These are phyloP conservation scores for Lycaena phlaeas DNA, from an alignment of 2,888 invertebrate species.

Conservation along the genomic window DNA sequence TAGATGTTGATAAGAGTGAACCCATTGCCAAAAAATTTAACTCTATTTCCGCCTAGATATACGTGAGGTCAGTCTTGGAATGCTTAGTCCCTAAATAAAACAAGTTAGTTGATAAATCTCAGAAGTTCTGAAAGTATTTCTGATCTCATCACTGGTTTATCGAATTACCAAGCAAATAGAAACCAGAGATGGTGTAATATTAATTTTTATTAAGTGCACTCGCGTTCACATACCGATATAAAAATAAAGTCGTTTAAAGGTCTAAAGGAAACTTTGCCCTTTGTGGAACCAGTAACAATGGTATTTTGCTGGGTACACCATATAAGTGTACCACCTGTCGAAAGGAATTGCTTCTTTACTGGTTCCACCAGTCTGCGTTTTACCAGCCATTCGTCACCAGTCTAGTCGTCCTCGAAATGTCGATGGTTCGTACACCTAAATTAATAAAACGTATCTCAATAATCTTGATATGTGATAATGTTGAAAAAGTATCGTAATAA, in stretches of 20 bases:
- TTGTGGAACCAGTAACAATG: slow-evolving; percentile 1
- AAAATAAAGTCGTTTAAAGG: not conserved
- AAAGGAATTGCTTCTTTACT: slow-evolving; percentile 16
- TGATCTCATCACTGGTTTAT: no score
- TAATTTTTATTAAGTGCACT: no score
- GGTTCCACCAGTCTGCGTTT: slow-evolving; percentile 18
- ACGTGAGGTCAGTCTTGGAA: slow-evolving; percentile 29
- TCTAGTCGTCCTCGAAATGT: no score
- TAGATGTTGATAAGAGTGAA: slow-evolving; percentile 55
- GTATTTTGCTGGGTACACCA: slow-evolving; percentile 13
- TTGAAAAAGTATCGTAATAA: no score
- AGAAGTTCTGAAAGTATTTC: no score
- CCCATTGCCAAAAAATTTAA: slow-evolving; percentile 49
- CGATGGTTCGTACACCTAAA: no score
- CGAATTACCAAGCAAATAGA: not conserved
- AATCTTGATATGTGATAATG: no score
- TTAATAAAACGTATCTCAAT: no score
- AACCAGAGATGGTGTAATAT: not conserved
- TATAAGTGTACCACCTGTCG: slow-evolving; percentile 18
- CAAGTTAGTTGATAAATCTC: no score
- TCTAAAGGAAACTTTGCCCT: not conserved
- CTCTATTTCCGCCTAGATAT: slow-evolving; percentile 48
- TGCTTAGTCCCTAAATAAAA: slow-evolving; percentile 20
- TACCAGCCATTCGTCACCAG: slow-evolving; percentile 13
- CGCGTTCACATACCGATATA: not conserved